Base-by-base conservation (phyloP, 2,888 invertebrate species). In the Stramonita haemastoma region DNA sequence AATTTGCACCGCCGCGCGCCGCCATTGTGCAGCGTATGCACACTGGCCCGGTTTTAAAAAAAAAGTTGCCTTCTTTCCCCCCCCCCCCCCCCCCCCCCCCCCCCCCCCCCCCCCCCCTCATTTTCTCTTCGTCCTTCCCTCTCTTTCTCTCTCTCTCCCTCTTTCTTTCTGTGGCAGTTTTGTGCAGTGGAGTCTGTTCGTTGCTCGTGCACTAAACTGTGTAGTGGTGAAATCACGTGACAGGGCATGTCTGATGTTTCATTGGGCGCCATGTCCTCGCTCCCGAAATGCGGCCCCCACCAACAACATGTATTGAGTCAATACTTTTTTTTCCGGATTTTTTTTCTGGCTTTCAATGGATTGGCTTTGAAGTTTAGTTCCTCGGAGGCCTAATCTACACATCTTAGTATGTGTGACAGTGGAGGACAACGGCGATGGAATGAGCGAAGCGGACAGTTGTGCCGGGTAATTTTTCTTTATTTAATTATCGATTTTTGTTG, bases 21-120 rank as follows among this genome's bases (percentile, higher is more conserved):
- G 17, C 22, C 81, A 83, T 83, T 83, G 81, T 83, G 81, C 81
- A 83, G 81, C 81, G 81, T 83, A 83, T 83, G 81, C 81, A 83
- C 81, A 83, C 81, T 83, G 81, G 81, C 81, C 46, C 46, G 6
- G 15, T 13, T 79, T 83, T 26, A 83, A 83, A 46, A 73, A n/a
- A 34, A 34, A 79, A 19, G 19, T 1, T 34, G 26, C 77, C 17
- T 46, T 46, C 46, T 46, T 46, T 8, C 46, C 46, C 46, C 46
- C 46, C 2, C 66, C 13, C 66, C 46, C 46, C 46, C 46, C 46
- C 46, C 2, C 66, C 13, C 66, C 46, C 46, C 46, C 46, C 46
- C 46, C 2, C 66, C 13, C 66, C 46, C 46, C 46, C 46, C 46
- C 46, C 46, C 46, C 46, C 46, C 2, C 66, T 26, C 66, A 17